Conservation (phyloP, 2,888 invertebrate species). For the Busseola fusca region DNA sequence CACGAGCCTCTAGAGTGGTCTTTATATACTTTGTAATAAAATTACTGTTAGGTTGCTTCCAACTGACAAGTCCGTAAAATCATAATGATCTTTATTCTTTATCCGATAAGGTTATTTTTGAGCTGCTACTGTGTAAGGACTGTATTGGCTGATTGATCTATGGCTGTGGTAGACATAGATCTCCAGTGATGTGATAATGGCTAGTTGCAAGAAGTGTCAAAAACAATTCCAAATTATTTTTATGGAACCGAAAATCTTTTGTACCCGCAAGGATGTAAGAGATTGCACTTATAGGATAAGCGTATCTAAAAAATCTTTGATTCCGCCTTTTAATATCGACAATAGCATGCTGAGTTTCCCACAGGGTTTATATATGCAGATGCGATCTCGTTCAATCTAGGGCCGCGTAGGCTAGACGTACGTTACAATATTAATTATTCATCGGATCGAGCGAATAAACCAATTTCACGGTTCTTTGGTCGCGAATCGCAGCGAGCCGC, state of each 20-base stretch:
- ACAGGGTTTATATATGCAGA: conserved; percentile 81
- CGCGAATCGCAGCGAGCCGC: conserved; percentile 79
- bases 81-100: no score
- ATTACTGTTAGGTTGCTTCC: not conserved
- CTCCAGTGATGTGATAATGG: no score
- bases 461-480: conserved; percentile 89
- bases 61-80: no score
- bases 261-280: not conserved
- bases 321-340: conserved; percentile 42
- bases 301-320: conserved; percentile 25
- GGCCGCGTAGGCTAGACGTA: conserved; percentile 71
- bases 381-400: conserved; percentile 78
- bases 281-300: not conserved
- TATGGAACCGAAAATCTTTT: not conserved
- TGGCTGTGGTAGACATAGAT: not conserved
- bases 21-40: not conserved
- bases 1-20: not conserved
- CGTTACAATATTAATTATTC: conserved; percentile 89
- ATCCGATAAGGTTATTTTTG: no score
- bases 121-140: no score
- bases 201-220: not conserved
- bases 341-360: conserved; percentile 69
- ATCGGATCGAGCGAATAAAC: conserved; percentile 89
- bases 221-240: not conserved
- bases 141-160: not conserved